Base-by-base conservation (phyloP, 1,140 invertebrate species). In the Anthonomus grandis region DNA sequence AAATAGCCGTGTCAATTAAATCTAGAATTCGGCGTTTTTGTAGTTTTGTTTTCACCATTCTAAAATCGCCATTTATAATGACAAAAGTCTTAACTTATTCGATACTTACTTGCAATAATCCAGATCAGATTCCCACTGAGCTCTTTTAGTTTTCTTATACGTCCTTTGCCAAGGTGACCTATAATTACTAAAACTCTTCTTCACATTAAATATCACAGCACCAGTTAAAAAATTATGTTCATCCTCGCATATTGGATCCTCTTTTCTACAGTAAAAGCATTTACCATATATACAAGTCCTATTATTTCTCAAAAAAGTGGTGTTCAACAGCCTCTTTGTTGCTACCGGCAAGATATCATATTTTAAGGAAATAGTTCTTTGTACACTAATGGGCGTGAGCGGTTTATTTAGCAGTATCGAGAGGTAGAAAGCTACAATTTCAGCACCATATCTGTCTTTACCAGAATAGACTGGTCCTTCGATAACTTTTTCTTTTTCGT, bases 381-480 rank as follows among this genome's bases (percentile, higher is more conserved):
- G 89, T 21, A 86, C 84, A 23, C 85, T 84, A 36, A 95, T 78
- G 1, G 93, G 90, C 22, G 86, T 86, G 75, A 87, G 82, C 63
- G 86, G 81, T 47, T 93, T 79, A 48, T 86, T 85, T 13, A 97
- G 73, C 17, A 95, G 74, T 47, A 86, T 83, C 41, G 86, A 87
- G 55, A 96, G 77, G 76, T 95, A 91, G 76, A 95, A 96, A n/a
- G 89, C 89, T 64, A 90, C 86, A n/a, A 96, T 86, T 81, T 97
- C 94, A n/a, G 90, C 91, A 74, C 90, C 90, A 69, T 95, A 91
- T 9, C 93, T 78, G 74, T 97, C 94, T 73, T 88, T 90, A 13
- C 94, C 94, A 39, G 83, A 82, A 78, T 94, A 95, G 8, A 93
- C 88, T 27, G 81, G 78, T 2, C 90, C 93, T 60, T 83, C 78